phyloP scores from a whole-genome alignment of 2,888 invertebrate species.

The Coelinius sp. region DNA sequence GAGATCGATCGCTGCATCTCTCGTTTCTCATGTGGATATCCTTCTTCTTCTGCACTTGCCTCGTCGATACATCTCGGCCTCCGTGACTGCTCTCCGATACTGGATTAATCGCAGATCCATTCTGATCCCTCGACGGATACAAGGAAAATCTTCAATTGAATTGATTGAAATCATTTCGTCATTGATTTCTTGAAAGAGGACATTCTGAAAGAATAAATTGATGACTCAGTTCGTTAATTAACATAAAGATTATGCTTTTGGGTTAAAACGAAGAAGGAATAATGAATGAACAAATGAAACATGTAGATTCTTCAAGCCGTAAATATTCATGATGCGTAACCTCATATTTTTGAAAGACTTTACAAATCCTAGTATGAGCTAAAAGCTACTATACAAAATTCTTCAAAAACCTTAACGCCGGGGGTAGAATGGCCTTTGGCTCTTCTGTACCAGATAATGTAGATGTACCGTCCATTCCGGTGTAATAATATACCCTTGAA shows the following conservation, averaged over 20 bases:
- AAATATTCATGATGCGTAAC: slow-evolving; percentile 58
- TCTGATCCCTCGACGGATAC: not conserved
- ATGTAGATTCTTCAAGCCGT: slow-evolving; percentile 44
- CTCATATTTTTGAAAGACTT: slow-evolving; percentile 60
- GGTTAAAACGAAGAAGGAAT: too few species aligned
- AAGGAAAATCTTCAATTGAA: not conserved
- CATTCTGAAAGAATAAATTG: not conserved
- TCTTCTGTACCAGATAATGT: slow-evolving; percentile 58
- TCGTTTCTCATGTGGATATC: not conserved
- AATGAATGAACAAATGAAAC: slow-evolving; percentile 28
- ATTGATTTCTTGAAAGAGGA: too few species aligned
- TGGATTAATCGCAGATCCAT: slow-evolving; percentile 12
- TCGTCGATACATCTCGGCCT: slow-evolving; percentile 3
- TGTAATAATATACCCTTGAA: slow-evolving; percentile 52
- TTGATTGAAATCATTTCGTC: slow-evolving; percentile 27
- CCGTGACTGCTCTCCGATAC: not conserved
- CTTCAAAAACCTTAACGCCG: slow-evolving; percentile 20
- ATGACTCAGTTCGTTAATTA: too few species aligned
- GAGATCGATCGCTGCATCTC: not conserved
- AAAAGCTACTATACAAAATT: not conserved
- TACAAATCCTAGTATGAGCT: slow-evolving; percentile 50
- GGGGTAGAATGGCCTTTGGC: slow-evolving; percentile 57
- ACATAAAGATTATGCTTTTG: too few species aligned
- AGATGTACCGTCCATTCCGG: slow-evolving; percentile 52
- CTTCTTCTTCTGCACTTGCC: not conserved